Evolutionary conservation across 2,888 invertebrate genomes (phyloP).

Genomic region (Drosophila mulleri): DNA sequence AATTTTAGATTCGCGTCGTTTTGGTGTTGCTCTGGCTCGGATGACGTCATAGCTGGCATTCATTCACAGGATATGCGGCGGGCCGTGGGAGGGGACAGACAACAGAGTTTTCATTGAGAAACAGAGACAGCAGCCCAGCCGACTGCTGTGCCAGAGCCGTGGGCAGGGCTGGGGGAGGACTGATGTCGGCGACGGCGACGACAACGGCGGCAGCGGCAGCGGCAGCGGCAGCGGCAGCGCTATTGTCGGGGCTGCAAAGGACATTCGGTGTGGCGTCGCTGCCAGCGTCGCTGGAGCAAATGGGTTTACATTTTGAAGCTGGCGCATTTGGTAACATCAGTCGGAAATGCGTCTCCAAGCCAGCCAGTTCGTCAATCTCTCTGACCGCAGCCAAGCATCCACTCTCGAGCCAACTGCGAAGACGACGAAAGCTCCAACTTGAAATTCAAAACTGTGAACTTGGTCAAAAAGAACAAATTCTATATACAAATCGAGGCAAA

Average conservation of each 20-base stretch:
- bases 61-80: conserved; percentile 81
- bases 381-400: not conserved
- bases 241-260: conserved; percentile 57
- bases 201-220: too few species aligned
- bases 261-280: conserved; percentile 47
- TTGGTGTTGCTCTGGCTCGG: conserved; percentile 18
- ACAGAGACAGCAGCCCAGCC: conserved; percentile 10
- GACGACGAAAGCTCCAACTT: not conserved
- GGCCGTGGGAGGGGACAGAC: conserved; percentile 5
- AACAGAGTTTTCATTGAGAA: conserved; percentile 14
- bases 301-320: conserved; percentile 75
- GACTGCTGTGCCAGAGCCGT: not conserved
- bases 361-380: conserved; percentile 67
- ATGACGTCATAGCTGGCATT: conserved; percentile 84
- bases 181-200: not conserved
- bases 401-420: not conserved
- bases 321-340: conserved; percentile 80
- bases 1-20: not conserved
- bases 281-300: conserved; percentile 40
- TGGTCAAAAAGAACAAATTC: not conserved
- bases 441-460: not conserved
- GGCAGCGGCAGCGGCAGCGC: not conserved
- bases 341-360: conserved; percentile 82
- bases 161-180: not conserved
- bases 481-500: not conserved